Conservation (phyloP, 2,113 vertebrate genomes). For the Alethe castanea region DNA sequence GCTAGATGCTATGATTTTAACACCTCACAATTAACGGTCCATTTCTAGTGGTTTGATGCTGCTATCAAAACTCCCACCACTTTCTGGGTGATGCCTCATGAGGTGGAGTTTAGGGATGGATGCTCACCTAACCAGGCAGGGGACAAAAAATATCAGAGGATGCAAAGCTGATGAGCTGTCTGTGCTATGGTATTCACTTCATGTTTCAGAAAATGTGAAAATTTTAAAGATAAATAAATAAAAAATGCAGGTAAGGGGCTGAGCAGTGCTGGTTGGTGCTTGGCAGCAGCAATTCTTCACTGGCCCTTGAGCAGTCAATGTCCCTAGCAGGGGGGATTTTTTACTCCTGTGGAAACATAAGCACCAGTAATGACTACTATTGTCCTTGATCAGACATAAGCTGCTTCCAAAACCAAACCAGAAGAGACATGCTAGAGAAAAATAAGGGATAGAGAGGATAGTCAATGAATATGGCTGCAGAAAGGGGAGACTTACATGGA, state of each 20-base stretch:
- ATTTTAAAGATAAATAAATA: no score
- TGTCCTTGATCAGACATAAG: not conserved
- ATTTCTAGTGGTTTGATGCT: accelerated
- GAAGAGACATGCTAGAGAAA: not conserved
- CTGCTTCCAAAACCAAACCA: not conserved
- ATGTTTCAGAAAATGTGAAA: not conserved
- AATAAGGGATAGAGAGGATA: not conserved
- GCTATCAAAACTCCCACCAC: not conserved
- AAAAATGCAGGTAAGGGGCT: not conserved
- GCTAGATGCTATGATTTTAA: not conserved
- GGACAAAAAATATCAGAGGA: not conserved
- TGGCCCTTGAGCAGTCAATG: not conserved
- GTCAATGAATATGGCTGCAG: not conserved
- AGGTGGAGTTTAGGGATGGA: not conserved
- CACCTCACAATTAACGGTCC: not conserved
- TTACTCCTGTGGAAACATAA: not conserved
- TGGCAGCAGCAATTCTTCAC: not conserved
- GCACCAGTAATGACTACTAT: not conserved
- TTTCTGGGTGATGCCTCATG: not conserved
- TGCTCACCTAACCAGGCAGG: not conserved
- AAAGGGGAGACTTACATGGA: not conserved
- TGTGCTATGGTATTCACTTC: not conserved
- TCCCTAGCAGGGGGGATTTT: not conserved
- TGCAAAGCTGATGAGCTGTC: not conserved
- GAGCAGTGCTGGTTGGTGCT: not conserved